Conservation (phyloP, 2,888 invertebrate species). For the Heliconius erato region DNA sequence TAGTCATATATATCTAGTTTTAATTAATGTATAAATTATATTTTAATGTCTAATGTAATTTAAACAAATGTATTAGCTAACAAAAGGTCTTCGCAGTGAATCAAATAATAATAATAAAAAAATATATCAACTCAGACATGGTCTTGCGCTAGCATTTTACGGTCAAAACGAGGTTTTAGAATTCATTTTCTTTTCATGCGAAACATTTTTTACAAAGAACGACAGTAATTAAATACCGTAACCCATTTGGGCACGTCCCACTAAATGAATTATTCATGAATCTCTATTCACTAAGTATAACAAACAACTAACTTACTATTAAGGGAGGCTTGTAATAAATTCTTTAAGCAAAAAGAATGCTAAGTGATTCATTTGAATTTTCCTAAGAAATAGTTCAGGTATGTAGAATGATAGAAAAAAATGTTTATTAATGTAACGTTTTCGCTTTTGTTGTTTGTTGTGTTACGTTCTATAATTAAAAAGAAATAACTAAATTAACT, state of each 20-base stretch:
- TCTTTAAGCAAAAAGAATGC: constrained; percentile 31
- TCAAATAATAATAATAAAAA: not conserved
- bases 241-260: constrained; percentile 32
- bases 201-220: constrained; percentile 14
- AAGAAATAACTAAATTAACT: too few species aligned
- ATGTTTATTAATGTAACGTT: not conserved
- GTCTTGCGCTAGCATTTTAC: not conserved
- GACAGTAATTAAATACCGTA: constrained; percentile 45
- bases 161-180: not conserved
- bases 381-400: not conserved
- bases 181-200: not conserved
- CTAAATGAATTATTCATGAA: constrained; percentile 46
- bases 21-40: too few species aligned
- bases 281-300: constrained; percentile 44
- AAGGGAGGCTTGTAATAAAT: constrained; percentile 31
- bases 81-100: not conserved
- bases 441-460: not conserved
- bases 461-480: too few species aligned
- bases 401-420: constrained; percentile 6
- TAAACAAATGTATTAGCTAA: not conserved
- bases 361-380: constrained; percentile 23
- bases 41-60: too few species aligned
- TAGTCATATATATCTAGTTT: too few species aligned
- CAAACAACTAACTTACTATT: constrained; percentile 34
- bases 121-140: not conserved